These are phyloP conservation scores for Corythornis madagascariensis DNA, from an alignment of 2,113 vertebrate genomes.

Conservation along the genomic window DNA sequence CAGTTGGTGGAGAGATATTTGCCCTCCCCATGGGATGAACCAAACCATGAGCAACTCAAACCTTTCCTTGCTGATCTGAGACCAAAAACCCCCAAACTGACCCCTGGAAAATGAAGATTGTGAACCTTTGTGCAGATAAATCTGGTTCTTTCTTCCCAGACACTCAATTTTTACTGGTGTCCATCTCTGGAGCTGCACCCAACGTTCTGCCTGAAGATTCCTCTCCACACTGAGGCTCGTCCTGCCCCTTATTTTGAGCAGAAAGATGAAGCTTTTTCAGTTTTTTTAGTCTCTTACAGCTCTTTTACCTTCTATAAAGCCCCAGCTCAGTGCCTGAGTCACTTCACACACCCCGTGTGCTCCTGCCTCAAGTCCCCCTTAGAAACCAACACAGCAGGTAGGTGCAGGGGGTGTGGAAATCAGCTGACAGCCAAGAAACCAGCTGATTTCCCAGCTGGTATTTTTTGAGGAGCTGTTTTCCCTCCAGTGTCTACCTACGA, in stretches of 20 bases:
- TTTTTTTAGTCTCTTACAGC: not conserved
- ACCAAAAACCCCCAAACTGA: not conserved
- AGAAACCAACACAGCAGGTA: fast-evolving
- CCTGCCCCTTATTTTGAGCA: not conserved
- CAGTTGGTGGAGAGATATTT: not conserved
- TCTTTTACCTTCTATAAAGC: not conserved
- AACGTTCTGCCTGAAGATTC: not conserved
- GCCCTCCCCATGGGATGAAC: not conserved
- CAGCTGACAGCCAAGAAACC: not conserved
- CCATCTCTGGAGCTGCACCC: not conserved
- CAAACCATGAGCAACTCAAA: not conserved
- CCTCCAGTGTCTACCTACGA: fast-evolving
- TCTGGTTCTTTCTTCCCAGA: not conserved
- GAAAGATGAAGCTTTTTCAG: not conserved
- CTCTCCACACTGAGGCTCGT: not conserved
- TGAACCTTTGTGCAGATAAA: not conserved
- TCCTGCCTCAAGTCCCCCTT: fast-evolving
- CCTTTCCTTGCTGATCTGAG: not conserved
- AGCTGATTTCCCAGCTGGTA: not conserved
- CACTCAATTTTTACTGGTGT: fast-evolving
- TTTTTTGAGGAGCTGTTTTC: not conserved
- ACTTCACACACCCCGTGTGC: not conserved
- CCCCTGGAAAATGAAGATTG: not conserved
- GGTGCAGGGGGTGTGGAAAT: fast-evolving
- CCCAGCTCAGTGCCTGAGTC: not conserved